Conservation (phyloP, 2,113 vertebrate genomes). For the Catagonus wagneri region DNA sequence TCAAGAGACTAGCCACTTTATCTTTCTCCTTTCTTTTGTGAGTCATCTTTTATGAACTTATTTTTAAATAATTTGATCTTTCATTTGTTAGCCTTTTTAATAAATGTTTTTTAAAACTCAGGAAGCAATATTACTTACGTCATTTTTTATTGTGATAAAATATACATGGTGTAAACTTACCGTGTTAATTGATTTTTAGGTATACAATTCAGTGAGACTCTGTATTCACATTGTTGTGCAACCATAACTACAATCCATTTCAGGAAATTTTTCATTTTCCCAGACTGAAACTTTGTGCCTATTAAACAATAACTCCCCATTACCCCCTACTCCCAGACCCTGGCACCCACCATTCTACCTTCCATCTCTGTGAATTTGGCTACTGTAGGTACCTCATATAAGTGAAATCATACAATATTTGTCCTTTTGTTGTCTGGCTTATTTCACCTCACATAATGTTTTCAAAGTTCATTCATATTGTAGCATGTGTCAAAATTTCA, state of each 20-base stretch:
- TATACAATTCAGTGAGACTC: not conserved
- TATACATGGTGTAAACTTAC: not conserved
- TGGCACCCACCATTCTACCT: not conserved
- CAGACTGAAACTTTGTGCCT: not conserved
- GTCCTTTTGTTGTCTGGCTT: not conserved
- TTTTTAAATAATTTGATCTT: not conserved
- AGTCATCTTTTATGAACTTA: fast-evolving
- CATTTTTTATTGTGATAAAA: not conserved
- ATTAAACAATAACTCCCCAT: not conserved
- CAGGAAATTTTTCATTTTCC: not conserved
- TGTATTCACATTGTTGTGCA: not conserved
- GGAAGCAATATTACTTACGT: not conserved
- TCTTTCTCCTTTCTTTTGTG: not conserved
- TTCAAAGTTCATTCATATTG: not conserved
- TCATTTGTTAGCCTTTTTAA: fast-evolving
- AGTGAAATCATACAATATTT: not conserved
- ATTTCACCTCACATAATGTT: not conserved
- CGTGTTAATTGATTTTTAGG: not conserved
- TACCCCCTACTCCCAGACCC: fast-evolving
- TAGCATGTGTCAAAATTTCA: not conserved
- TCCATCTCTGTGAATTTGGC: not conserved
- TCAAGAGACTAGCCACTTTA: not conserved
- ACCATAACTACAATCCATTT: not conserved
- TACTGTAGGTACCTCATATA: not conserved
- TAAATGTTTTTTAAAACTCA: not conserved